Base-by-base conservation (phyloP, 2,113 vertebrate genomes). In the Xenopus borealis region DNA sequence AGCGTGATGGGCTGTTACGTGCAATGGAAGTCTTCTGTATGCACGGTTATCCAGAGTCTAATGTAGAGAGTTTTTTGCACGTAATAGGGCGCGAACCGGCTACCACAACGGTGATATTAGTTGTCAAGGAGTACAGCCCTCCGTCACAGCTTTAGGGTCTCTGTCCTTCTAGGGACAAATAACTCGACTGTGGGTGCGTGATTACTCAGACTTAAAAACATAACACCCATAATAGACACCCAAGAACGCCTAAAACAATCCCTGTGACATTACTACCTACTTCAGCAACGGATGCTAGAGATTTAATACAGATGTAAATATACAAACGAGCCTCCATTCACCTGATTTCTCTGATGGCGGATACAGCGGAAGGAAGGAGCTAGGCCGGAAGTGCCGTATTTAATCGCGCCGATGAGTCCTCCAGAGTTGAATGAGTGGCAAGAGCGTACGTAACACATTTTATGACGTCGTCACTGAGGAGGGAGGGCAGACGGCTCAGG, bases 331-430 rank as follows among this genome's bases (percentile, higher is more conserved):
- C 0, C 0, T 0, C 3, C 4, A 0, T 63, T 78, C 0, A 90
- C 86, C 88, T 75, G 19, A 66, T 13, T 14, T 80, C 63, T 52
- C 19, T 85, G 78, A 87, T 88, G 91, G 89, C 92, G 82, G 57
- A 85, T 62, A 68, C 73, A 23, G 87, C 87, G 88, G 91, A 95
- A 94, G 18, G 83, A 72, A 10, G 0, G 66, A 1, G 0, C 0
- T 0, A 0, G 0, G 17, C 17, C 57, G 23, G 82, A 74, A 66
- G 47, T 64, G 79, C 50, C 86, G 76, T 79, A 73, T 69, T 81
- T 79, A 81, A 82, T 4, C 2, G 17, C 12, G 3, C 47, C 0
- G 3, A 0, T 45, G 23, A 45, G 69, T 14, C n/a, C 65, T 45
- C 62, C 33, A 5, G 6, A 1, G 9, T 16, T 17, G 2, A 3